A percentile compares a stretch with the other conserved stretches of the same genome.
phyloP scores from a whole-genome alignment of 2,797 vertebrate genomes.

The Parambassis ranga region DNA sequence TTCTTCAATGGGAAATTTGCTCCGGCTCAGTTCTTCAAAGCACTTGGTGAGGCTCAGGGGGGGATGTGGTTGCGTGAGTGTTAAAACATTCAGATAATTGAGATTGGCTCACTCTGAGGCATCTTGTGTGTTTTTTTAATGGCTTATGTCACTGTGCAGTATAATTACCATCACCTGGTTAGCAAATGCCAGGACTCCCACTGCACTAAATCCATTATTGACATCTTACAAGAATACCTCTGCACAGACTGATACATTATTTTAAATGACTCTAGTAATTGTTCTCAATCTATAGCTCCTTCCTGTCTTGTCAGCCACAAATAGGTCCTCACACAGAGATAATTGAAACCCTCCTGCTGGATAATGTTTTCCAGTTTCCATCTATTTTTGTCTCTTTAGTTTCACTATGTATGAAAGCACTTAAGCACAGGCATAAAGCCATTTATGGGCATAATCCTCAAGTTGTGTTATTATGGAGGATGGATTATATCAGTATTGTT shows the following conservation, averaged over 20 bases:
- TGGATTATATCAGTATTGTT: background rate
- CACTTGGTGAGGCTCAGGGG: constrained; percentile 83
- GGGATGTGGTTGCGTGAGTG: background rate
- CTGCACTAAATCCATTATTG: background rate
- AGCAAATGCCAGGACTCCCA: background rate
- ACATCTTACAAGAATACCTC: background rate
- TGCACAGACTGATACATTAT: background rate
- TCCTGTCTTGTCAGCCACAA: background rate
- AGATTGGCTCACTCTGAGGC: background rate
- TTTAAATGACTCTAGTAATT: background rate
- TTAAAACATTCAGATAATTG: background rate
- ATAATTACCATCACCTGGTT: background rate
- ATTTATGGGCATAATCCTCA: background rate
- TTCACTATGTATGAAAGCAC: background rate
- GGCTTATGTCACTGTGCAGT: background rate
- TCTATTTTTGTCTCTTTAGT: background rate
- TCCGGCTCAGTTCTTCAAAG: constrained; percentile 87
- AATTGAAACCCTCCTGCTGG: background rate
- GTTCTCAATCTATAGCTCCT: background rate
- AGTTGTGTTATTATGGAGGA: background rate
- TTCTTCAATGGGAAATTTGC: constrained; percentile 92
- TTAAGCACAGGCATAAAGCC: background rate
- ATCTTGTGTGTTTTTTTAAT: background rate
- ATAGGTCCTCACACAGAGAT: background rate
- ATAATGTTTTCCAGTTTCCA: background rate